Evolutionary conservation across 1,140 invertebrate species (phyloP), one percentile per base, ranked within the genome.

Genomic region (Eulimnadia texana): DNA sequence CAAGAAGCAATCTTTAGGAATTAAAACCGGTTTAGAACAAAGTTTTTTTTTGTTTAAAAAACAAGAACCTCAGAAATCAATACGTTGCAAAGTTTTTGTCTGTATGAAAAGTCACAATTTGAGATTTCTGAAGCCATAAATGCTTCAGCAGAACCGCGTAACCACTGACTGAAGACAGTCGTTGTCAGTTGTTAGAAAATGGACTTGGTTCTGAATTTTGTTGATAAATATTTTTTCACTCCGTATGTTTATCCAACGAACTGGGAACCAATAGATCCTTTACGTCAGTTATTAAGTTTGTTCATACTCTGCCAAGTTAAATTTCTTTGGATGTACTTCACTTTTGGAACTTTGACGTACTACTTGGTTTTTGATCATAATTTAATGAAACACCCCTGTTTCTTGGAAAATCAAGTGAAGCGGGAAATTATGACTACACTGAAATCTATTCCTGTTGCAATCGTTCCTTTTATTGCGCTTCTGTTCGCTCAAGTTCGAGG

Each of bases 341-440:
- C 55, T 27, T 33, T 27, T 27, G 55, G 27, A 3, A 57, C 55
- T 10, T 23, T 27, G 1, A 57, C 27, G n/a, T 57, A 27, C 19
- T 57, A 28, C 33, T 33, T 57, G 11, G n/a, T 57, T 1, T 57
- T 57, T 20, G 55, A 57, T 42, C 55, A 57, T 33, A 10, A 57
- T 27, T n/a, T 57, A n/a, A 33, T n/a, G 27, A 57, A 57, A n/a
- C 55, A 57, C n/a, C 55, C 55, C 11, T 27, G 22, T 13, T 57
- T 57, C 29, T 0, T 57, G 20, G 10, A 57, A 27, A 25, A 57
- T 57, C 55, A 57, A 33, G 27, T 57, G 13, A 57, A 57, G 22
- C 22, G 16, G 1, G 55, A 57, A 29, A 57, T 57, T n/a, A 9
- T 29, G 20, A 29, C 27, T 20, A 33, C 55, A 16, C 20, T 57